A percentile compares a stretch with the other conserved stretches of the same genome.
phyloP scores from a whole-genome alignment of 2,113 vertebrate species.

The Elephantulus edwardii region DNA sequence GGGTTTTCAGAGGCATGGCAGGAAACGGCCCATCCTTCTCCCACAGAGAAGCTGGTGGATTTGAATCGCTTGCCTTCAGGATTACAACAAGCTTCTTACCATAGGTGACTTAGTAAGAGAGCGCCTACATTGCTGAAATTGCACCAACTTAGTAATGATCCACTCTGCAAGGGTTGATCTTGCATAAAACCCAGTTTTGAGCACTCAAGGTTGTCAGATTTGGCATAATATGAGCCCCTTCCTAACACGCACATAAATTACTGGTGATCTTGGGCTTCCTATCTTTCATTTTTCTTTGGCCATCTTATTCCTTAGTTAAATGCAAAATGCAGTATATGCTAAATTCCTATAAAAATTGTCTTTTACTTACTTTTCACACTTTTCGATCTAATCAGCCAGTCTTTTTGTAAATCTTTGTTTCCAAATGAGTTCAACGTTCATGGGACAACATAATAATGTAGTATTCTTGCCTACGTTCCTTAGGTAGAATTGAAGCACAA shows the following conservation, averaged over 20 bases:
- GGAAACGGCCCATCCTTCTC: no score
- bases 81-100: no score
- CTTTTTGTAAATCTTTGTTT: conserved; percentile 42
- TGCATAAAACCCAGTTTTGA: conserved; percentile 43
- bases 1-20: no score
- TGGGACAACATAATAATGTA: conserved; percentile 10
- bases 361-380: not conserved
- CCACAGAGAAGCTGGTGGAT: no score
- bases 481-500: conserved; percentile 47
- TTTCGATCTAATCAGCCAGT: conserved; percentile 35
- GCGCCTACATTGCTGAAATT: conserved; percentile 58
- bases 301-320: conserved; percentile 23
- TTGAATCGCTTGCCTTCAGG: no score
- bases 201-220: conserved; percentile 59
- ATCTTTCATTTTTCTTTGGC: conserved; percentile 41
- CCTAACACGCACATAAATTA: conserved; percentile 49
- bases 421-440: conserved; percentile 58
- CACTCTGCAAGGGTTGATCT: conserved; percentile 45
- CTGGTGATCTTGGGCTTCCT: conserved; percentile 21
- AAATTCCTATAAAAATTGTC: conserved; percentile 6
- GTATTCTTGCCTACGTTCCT: conserved; percentile 45
- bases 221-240: conserved; percentile 59
- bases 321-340: not conserved
- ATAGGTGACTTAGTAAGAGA: conserved; percentile 4
- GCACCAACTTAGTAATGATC: conserved; percentile 62